Percentiles rank a stretch among this genome's conserved stretches.
phyloP scores from a whole-genome alignment of 1,140 invertebrate genomes.

The Drosophila dunni region DNA sequence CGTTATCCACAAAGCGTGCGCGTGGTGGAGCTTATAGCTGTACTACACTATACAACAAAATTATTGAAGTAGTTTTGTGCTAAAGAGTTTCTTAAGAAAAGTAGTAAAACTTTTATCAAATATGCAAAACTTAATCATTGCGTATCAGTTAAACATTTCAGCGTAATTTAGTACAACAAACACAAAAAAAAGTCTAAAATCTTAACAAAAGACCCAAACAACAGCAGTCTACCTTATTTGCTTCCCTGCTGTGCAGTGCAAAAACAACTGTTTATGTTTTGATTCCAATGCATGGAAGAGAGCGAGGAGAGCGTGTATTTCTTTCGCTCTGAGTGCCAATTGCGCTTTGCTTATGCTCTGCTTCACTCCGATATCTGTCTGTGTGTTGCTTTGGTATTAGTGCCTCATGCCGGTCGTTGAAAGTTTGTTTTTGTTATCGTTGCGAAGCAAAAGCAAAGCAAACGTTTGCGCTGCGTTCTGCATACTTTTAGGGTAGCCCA shows the following conservation, averaged over 20 bases:
- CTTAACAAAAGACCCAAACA: too few relatives aligned
- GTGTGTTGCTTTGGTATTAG: constrained; percentile 45
- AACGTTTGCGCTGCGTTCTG: constrained; percentile 46
- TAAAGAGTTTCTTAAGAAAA: too few relatives aligned
- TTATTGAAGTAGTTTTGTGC: neutral
- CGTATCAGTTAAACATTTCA: too few relatives aligned
- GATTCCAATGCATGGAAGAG: constrained; percentile 51
- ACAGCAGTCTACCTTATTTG: too few relatives aligned
- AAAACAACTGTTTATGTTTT: constrained; percentile 71
- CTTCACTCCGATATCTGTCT: neutral
- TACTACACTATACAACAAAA: constrained; percentile 37
- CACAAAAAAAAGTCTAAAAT: too few relatives aligned
- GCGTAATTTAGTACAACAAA: too few relatives aligned
- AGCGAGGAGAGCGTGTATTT: constrained; percentile 21
- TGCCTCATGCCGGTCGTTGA: constrained; percentile 62
- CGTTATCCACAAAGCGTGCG: constrained; percentile 48
- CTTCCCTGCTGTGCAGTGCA: constrained; percentile 39
- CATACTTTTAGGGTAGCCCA: constrained; percentile 71
- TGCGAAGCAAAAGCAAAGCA: constrained; percentile 25
- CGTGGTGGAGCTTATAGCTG: constrained; percentile 64
- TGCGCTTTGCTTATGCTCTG: constrained; percentile 8
- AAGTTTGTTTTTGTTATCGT: constrained; percentile 75
- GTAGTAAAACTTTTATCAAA: too few relatives aligned
- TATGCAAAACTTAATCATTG: too few relatives aligned
- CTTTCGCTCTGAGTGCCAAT: constrained; percentile 9